These are phyloP conservation scores for Pan paniscus DNA, from an alignment of 2,113 vertebrate species.

Conservation along the genomic window DNA sequence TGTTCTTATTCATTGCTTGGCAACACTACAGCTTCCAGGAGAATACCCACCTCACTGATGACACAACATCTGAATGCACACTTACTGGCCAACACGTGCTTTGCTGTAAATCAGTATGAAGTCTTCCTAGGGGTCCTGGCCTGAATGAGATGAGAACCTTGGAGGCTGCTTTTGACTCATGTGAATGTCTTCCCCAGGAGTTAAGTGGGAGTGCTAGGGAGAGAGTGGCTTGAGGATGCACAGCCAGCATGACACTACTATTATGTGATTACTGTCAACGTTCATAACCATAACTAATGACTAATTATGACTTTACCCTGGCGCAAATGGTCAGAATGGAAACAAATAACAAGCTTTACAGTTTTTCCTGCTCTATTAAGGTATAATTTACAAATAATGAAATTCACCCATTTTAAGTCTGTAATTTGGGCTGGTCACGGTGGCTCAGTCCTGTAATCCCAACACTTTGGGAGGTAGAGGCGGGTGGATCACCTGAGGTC, in stretches of 20 bases:
- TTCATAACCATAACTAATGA: background rate
- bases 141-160: background rate
- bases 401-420: background rate
- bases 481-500: no score
- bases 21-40: background rate
- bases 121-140: background rate
- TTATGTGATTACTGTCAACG: accelerated
- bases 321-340: background rate
- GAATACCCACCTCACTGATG: accelerated
- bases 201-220: background rate
- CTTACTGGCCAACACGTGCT: background rate
- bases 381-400: background rate
- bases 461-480: no score
- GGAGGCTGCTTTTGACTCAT: background rate
- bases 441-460: no score
- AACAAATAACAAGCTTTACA: background rate
- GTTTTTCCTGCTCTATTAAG: background rate
- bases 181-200: no score
- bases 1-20: no score
- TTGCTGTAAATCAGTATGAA: no score
- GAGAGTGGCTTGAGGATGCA: background rate
- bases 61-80: accelerated
- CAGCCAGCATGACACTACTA: accelerated
- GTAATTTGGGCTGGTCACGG: no score
- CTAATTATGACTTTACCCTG: background rate